phyloP scores from a whole-genome alignment of 2,113 vertebrate genomes.

The Dipodomys spectabilis region DNA sequence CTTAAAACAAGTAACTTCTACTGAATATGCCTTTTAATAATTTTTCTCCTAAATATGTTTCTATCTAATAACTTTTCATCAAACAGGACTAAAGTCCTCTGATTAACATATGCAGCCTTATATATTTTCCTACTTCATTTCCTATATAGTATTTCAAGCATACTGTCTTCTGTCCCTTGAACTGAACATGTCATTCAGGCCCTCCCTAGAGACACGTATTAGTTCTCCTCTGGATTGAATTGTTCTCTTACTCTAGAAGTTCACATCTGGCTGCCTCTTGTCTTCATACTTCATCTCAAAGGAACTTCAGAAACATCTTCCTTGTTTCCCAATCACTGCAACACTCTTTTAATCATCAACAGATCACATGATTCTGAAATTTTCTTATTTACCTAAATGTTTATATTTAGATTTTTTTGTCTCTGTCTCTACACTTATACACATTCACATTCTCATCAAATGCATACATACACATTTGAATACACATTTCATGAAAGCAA shows the following conservation, averaged over 20 bases:
- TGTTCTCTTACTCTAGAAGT: not conserved
- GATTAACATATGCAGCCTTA: not conserved
- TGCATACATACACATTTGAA: not conserved
- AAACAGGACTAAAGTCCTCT: not conserved
- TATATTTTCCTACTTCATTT: not conserved
- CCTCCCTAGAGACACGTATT: not conserved
- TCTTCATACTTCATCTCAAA: not conserved
- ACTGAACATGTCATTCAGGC: not conserved
- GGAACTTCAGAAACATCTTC: not conserved
- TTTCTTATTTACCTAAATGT: not conserved
- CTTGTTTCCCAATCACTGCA: not conserved
- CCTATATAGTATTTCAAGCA: accelerated
- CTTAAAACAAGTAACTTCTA: not conserved
- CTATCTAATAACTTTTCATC: not conserved
- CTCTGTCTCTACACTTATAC: not conserved
- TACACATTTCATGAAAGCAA: not conserved
- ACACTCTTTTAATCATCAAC: not conserved
- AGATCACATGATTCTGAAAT: not conserved
- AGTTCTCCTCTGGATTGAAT: not conserved
- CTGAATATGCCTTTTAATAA: not conserved
- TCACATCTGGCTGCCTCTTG: not conserved
- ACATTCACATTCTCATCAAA: not conserved
- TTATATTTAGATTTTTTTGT: not conserved
- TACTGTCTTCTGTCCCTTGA: not conserved
- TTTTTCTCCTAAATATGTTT: no score